phyloP scores from a whole-genome alignment of 2,797 vertebrate genomes.

The Cynodonichthys magdalenae region DNA sequence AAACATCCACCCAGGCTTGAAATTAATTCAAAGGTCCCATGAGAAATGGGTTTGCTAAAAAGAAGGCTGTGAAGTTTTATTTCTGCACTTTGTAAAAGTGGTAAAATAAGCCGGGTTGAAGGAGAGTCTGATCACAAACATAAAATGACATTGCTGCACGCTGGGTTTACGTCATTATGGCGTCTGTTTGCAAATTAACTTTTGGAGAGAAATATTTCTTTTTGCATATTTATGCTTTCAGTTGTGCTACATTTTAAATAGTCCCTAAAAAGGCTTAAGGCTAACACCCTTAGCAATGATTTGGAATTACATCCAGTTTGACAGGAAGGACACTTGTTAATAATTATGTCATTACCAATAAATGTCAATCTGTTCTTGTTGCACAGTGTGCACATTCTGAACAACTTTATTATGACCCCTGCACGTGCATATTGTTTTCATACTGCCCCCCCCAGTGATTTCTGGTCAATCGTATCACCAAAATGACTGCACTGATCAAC shows the following conservation, averaged over 20 bases:
- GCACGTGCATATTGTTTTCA: too few species aligned
- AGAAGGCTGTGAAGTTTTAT: constrained; percentile 62
- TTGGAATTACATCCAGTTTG: constrained; percentile 6
- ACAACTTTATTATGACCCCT: constrained; percentile 52
- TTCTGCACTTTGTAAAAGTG: constrained; percentile 51
- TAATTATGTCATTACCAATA: constrained; percentile 66
- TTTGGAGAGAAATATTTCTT: constrained; percentile 43
- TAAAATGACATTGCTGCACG: constrained; percentile 36
- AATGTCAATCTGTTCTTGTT: constrained; percentile 76
- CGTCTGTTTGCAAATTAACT: constrained; percentile 37
- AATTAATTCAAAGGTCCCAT: constrained; percentile 67
- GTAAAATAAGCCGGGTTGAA: constrained; percentile 15
- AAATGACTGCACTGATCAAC: too few species aligned
- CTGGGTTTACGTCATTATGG: constrained; percentile 15
- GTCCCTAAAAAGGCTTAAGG: constrained; percentile 9
- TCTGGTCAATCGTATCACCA: too few species aligned
- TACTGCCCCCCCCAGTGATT: too few species aligned
- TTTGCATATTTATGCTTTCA: constrained; percentile 40
- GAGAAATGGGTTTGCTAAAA: constrained; percentile 65
- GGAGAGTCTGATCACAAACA: constrained; percentile 39
- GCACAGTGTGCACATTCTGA: constrained; percentile 40
- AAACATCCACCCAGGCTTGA: constrained; percentile 66
- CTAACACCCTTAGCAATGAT: not conserved
- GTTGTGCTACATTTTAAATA: constrained; percentile 30
- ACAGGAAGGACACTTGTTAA: constrained; percentile 31